These are phyloP conservation scores for Chrysotoxum bicinctum DNA, from an alignment of 2,888 invertebrate genomes.

Conservation along the genomic window DNA sequence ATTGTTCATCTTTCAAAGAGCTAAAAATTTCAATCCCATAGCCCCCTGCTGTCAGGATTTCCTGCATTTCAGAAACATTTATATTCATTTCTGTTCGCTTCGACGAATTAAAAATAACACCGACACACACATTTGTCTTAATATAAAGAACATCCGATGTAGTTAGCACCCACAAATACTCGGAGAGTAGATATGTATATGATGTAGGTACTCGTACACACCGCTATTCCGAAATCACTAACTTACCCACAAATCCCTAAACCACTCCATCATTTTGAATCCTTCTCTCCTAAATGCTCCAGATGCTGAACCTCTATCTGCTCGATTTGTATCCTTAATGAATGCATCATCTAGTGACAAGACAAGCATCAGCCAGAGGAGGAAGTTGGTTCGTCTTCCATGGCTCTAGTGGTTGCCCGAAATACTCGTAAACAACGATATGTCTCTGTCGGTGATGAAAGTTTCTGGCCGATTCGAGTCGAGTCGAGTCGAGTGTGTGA, in stretches of 20 bases:
- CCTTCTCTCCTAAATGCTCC: conserved; percentile 15
- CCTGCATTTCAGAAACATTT: conserved; percentile 4
- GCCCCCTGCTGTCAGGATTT: conserved; percentile 14
- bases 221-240: conserved; percentile 20
- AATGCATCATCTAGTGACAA: conserved; percentile 57
- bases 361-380: conserved; percentile 5
- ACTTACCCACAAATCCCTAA: conserved; percentile 26
- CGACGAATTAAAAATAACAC: not conserved
- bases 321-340: conserved; percentile 54
- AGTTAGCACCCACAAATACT: conserved; percentile 14
- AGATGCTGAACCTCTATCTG: conserved; percentile 24
- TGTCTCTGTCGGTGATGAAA: conserved; percentile 41
- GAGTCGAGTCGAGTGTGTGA: not conserved
- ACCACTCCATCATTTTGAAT: conserved; percentile 28
- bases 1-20: not conserved
- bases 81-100: conserved; percentile 11
- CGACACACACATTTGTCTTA: not conserved
- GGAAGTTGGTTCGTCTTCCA: not conserved
- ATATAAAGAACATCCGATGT: not conserved
- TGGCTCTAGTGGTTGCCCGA: not conserved
- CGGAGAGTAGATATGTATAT: not conserved
- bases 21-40: not conserved
- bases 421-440: conserved; percentile 36
- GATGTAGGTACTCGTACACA: not conserved
- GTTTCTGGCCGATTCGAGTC: conserved; percentile 9